Evolutionary conservation across 2,797 vertebrate species (phyloP).

Genomic region (Muscicapa comitata): DNA sequence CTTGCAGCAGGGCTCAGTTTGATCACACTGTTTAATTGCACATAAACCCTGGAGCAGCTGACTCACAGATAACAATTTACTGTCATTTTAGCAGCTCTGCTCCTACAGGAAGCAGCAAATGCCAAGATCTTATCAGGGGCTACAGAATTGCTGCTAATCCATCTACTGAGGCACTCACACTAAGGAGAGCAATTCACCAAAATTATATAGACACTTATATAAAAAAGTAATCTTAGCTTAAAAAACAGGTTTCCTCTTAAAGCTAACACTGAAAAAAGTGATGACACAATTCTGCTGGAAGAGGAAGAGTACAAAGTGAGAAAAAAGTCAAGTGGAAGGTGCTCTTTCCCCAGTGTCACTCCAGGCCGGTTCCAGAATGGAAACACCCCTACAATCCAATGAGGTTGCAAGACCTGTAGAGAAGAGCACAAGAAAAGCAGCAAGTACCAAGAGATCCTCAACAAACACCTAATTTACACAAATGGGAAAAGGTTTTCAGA

Average conservation of each 20-base stretch:
- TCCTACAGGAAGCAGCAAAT: background rate
- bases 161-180: background rate
- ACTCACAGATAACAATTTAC: background rate
- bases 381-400: background rate
- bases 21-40: background rate
- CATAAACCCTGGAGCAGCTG: background rate
- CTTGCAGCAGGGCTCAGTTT: background rate
- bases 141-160: background rate
- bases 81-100: conserved; percentile 11
- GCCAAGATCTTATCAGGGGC: background rate
- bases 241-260: background rate
- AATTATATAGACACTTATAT: background rate
- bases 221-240: background rate
- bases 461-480: background rate
- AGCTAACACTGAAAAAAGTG: background rate
- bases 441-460: background rate
- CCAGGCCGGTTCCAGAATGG: background rate
- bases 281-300: background rate
- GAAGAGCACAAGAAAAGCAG: background rate
- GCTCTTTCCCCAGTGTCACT: background rate
- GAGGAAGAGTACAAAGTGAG: background rate
- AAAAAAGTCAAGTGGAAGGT: background rate
- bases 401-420: background rate
- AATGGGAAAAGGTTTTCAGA: background rate
- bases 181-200: background rate